phyloP scores from a whole-genome alignment of 2,888 invertebrate species.

The Papilio demoleus region DNA sequence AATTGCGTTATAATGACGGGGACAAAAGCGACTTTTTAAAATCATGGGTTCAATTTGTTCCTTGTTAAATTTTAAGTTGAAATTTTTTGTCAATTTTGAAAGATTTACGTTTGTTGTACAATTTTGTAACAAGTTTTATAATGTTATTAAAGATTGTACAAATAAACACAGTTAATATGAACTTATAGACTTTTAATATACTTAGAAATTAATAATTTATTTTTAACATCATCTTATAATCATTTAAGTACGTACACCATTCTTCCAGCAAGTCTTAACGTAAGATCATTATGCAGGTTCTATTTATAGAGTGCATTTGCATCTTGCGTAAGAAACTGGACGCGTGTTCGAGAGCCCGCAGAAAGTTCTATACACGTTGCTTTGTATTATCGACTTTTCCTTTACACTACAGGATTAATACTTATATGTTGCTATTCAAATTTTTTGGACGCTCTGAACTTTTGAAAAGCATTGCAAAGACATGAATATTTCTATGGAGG shows the following conservation, averaged over 20 bases:
- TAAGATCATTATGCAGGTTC: conserved; percentile 41
- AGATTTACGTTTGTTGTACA: too few relatives aligned
- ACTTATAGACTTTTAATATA: too few relatives aligned
- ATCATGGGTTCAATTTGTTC: too few relatives aligned
- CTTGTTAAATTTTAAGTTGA: too few relatives aligned
- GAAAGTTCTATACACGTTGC: conserved; percentile 47
- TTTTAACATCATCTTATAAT: conserved; percentile 7
- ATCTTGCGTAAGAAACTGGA: conserved; percentile 50
- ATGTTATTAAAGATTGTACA: too few relatives aligned
- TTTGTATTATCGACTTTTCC: conserved; percentile 43
- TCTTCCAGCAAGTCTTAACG: not conserved
- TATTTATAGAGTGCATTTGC: conserved; percentile 48
- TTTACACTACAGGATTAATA: conserved; percentile 9
- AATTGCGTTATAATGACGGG: too few relatives aligned
- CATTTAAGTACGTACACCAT: not conserved
- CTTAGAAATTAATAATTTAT: not conserved
- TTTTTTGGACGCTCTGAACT: not conserved
- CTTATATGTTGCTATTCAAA: not conserved
- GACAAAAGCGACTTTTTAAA: too few relatives aligned
- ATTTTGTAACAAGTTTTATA: too few relatives aligned
- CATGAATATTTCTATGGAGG: too few relatives aligned
- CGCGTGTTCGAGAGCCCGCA: conserved; percentile 47
- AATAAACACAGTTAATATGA: not conserved
- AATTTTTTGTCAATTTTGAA: too few relatives aligned
- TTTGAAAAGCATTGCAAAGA: too few relatives aligned